Conservation (phyloP, 2,113 vertebrate genomes). For the Pimephales promelas region DNA sequence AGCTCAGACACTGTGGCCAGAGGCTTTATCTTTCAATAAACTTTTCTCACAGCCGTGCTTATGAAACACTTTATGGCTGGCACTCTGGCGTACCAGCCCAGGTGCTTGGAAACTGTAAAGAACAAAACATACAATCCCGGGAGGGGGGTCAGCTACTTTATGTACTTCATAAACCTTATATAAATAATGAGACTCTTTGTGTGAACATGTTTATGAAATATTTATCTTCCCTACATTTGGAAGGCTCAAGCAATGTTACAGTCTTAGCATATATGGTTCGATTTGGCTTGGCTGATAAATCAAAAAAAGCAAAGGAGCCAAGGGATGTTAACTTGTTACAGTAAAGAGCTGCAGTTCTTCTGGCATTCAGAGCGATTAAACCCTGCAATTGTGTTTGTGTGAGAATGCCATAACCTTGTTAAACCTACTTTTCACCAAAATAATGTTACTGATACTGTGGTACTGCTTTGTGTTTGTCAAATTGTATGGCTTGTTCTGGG, state of each 20-base stretch:
- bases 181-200: constrained; percentile 17
- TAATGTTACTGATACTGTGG: background rate
- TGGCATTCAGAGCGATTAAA: background rate
- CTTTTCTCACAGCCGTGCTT: background rate
- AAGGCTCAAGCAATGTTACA: background rate
- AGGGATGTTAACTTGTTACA: background rate
- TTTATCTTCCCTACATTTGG: background rate
- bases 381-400: background rate
- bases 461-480: background rate
- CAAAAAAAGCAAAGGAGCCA: background rate
- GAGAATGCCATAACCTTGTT: background rate
- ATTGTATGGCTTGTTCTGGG: background rate
- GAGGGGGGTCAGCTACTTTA: background rate
- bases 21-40: constrained; percentile 37
- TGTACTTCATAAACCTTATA: constrained; percentile 21
- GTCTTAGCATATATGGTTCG: background rate
- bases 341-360: background rate
- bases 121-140: background rate
- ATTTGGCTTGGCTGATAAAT: background rate
- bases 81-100: background rate
- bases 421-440: background rate
- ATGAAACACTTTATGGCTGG: background rate
- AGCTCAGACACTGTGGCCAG: constrained; percentile 13
- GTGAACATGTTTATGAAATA: background rate
- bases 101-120: constrained; percentile 27